phyloP scores from a whole-genome alignment of 2,113 vertebrate genomes.

The Carassius auratus region DNA sequence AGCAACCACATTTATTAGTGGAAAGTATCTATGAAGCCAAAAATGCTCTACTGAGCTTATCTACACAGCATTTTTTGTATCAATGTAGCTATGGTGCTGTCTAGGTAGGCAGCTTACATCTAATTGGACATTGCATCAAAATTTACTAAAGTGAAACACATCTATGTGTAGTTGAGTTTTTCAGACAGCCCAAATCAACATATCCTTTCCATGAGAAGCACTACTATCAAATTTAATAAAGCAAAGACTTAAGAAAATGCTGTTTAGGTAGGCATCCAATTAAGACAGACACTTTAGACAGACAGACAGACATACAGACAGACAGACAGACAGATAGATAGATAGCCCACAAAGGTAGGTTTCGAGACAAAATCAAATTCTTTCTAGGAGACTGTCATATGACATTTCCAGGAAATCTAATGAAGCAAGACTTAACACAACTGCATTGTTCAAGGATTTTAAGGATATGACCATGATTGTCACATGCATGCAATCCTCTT shows the following conservation, averaged over 20 bases:
- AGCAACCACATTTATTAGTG: neutral
- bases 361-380: neutral
- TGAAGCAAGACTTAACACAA: conserved; percentile 29
- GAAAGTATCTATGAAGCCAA: neutral
- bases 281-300: neutral
- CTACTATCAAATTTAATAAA: neutral
- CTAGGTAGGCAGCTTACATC: neutral
- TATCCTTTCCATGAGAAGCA: neutral
- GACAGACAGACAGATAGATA: neutral
- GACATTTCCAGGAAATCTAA: conserved; percentile 31
- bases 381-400: neutral
- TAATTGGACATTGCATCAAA: neutral
- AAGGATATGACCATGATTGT: conserved; percentile 6
- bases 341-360: neutral
- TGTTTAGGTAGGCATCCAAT: neutral
- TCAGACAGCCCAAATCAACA: neutral
- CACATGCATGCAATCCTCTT: conserved; percentile 18
- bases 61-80: neutral
- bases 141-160: neutral
- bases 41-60: neutral
- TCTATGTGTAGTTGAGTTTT: neutral
- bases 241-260: neutral
- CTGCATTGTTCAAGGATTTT: conserved; percentile 23
- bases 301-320: too few species aligned
- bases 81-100: neutral